A percentile compares a stretch with the other conserved stretches of the same genome.
Evolutionary conservation across 2,113 vertebrate species (phyloP).

Genomic region (Boleophthalmus pectinirostris): DNA sequence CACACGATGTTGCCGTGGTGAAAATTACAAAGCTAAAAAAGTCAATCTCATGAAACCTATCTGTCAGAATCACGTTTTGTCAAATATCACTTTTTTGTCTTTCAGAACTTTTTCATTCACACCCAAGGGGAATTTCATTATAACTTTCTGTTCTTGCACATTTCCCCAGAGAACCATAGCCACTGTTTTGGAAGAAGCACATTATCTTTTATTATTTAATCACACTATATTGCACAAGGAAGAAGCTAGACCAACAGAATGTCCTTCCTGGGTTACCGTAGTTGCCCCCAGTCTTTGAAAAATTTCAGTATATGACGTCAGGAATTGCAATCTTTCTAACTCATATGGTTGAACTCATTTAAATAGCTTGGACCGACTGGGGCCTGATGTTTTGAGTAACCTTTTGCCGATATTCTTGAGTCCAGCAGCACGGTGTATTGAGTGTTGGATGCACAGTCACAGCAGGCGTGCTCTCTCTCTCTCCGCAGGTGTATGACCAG

Average conservation of each 20-base stretch:
- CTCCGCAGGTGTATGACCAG: conserved; percentile 86
- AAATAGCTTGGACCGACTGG: background rate
- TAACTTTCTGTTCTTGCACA: conserved; percentile 8
- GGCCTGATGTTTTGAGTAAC: conserved; percentile 11
- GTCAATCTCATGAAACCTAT: background rate
- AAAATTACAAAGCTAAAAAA: background rate
- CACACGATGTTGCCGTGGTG: background rate
- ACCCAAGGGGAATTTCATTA: conserved; percentile 7
- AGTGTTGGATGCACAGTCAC: background rate
- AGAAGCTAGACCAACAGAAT: background rate
- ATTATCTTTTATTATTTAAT: conserved; percentile 4
- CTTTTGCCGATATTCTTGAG: conserved; percentile 7
- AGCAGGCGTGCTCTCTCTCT: conserved; percentile 24
- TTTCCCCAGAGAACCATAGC: background rate
- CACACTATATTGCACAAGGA: background rate
- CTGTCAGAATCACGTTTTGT: background rate
- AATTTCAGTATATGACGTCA: background rate
- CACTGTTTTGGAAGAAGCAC: background rate
- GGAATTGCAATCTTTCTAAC: background rate
- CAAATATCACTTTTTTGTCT: background rate
- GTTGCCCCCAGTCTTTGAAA: background rate
- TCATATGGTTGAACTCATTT: background rate
- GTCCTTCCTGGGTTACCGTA: background rate
- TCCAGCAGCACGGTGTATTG: background rate
- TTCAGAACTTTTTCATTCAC: conserved; percentile 6